Evolutionary conservation across 2,888 invertebrate genomes (phyloP), one percentile per base, ranked within the genome.

Genomic region (Diplazon laetatorius): DNA sequence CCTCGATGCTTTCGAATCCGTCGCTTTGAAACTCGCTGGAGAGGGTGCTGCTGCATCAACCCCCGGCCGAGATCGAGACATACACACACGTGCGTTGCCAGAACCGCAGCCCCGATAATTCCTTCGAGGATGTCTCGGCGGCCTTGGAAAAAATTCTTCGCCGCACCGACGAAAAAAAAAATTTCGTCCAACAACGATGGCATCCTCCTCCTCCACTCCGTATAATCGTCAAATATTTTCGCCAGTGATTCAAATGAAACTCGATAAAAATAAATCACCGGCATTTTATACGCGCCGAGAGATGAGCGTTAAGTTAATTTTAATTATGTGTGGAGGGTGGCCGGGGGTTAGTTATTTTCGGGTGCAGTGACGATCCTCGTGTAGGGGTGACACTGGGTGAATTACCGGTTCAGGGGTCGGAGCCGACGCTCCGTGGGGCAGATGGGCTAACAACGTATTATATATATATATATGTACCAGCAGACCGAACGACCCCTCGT

Each of bases 361-460:
- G 82, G 50, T 55, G 55, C 73, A 68, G 55, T 60, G 70, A 68
- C 78, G 76, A 72, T 69, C 76, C 63, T 42, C 52, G 52, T 46
- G 52, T 16, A 65, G 55, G 73, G 68, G 76, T 66, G 74, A 52
- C 57, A 37, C 59, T 59, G 80, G 68, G 59, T 68, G 78, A 78
- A 72, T 73, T 78, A 65, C 73, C 60, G 76, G 75, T 74, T 74
- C 60, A 70, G 65, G 78, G 74, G 65, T 60, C 78, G 74, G 20
- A 68, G 55, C 59, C 63, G 68, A 44, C 55, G 77, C 39, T 57
- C 37, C 48, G 77, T 69, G 70, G 59, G 55, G 86, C 84, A 83
- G 88, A 85, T 85, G 88, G 89, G 88, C 87, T 90, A 90, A 90
- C 90, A 89, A 89, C 87, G 90, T 89, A 90, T 90, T 90, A 89